Conservation (phyloP, 1,140 invertebrate genomes). For the Cherax quadricarinatus region DNA sequence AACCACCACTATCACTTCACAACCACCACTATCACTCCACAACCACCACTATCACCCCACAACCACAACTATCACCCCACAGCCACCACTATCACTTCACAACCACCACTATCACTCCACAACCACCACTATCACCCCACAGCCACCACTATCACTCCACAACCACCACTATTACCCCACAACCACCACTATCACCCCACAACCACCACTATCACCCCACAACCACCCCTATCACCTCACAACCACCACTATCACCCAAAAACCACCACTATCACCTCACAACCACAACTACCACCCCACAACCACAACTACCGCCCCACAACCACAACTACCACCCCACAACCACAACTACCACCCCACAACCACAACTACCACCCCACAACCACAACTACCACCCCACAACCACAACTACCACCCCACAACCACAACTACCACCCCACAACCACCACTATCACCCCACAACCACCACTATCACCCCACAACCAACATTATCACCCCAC, state of each 20-base stretch:
- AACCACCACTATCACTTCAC: too few species aligned
- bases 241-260: background rate
- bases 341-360: background rate
- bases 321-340: too few species aligned
- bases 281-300: background rate
- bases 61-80: background rate
- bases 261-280: background rate
- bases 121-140: background rate
- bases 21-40: too few species aligned
- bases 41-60: background rate
- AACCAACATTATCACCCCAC: background rate
- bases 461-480: background rate
- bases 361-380: background rate
- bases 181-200: background rate
- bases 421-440: background rate
- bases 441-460: background rate
- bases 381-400: background rate
- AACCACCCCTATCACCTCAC: background rate
- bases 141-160: background rate
- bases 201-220: background rate
- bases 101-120: background rate
- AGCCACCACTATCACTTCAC: background rate
- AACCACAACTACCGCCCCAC: background rate
- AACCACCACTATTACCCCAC: background rate
- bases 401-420: background rate